These are phyloP conservation scores for Tupaia tana DNA, from an alignment of 2,113 vertebrate species.

Conservation along the genomic window DNA sequence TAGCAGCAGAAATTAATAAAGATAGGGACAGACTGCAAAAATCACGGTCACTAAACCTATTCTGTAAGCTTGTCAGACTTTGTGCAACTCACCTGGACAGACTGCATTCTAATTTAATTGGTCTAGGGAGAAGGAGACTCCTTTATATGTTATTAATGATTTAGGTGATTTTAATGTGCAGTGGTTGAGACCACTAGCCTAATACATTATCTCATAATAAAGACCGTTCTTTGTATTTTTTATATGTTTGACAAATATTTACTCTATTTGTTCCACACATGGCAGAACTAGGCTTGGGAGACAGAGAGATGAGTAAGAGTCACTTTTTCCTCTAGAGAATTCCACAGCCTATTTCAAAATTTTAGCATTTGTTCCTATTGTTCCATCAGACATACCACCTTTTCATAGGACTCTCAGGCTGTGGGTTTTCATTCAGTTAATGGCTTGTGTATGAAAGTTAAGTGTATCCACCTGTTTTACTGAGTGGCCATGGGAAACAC, in stretches of 20 bases:
- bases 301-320: not conserved
- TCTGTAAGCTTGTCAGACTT: not conserved
- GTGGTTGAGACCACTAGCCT: not conserved
- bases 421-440: not conserved
- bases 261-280: not conserved
- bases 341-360: not conserved
- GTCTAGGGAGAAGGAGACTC: not conserved
- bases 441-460: slow-evolving; percentile 55
- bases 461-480: slow-evolving; percentile 68
- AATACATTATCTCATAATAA: not conserved
- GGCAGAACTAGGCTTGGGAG: not conserved
- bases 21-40: not conserved
- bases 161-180: not conserved
- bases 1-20: not conserved
- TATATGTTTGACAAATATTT: not conserved
- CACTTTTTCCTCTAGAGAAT: not conserved
- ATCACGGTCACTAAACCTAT: not conserved
- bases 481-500: slow-evolving; percentile 23
- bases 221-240: not conserved
- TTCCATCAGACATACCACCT: not conserved
- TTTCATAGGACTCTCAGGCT: not conserved
- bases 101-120: not conserved
- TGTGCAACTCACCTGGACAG: not conserved
- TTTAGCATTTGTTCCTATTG: not conserved
- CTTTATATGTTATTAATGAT: not conserved